A percentile compares a stretch with the other conserved stretches of the same genome.
Evolutionary conservation across 2,113 vertebrate species (phyloP).

Genomic region (Amblyornis subalaris): DNA sequence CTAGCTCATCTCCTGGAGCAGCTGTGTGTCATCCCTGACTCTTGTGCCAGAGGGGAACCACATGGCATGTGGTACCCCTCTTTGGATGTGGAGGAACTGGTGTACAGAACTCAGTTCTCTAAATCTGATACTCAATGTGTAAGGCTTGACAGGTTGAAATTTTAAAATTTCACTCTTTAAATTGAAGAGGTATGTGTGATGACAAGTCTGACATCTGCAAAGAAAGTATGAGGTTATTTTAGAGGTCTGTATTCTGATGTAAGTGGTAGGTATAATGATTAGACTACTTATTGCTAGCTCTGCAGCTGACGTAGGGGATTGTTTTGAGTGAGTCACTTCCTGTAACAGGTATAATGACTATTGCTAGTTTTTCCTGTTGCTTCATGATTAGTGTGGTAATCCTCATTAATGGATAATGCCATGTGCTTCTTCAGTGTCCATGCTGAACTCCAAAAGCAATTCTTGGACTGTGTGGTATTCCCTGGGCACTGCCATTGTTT

Average conservation of each 20-base stretch:
- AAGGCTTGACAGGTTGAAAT: not conserved
- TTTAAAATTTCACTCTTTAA: not conserved
- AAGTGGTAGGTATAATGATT: not conserved
- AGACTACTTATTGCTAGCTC: not conserved
- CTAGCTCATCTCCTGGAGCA: not conserved
- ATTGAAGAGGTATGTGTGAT: not conserved
- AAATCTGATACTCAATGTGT: not conserved
- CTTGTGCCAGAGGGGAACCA: not conserved
- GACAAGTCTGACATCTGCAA: not conserved
- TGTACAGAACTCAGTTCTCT: not conserved
- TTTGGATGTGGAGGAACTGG: not conserved
- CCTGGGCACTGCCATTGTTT: fast-evolving
- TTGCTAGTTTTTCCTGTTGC: not conserved
- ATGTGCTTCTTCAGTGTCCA: not conserved
- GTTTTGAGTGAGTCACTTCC: not conserved
- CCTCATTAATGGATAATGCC: not conserved
- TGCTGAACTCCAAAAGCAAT: not conserved
- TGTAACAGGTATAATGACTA: not conserved
- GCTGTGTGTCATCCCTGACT: not conserved
- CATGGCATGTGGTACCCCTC: not conserved
- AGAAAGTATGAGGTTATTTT: not conserved
- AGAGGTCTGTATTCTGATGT: not conserved
- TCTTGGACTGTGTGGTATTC: not conserved
- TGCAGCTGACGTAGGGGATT: not conserved
- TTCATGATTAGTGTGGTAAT: not conserved